Evolutionary conservation across 2,113 vertebrate genomes (phyloP), one percentile per base, ranked within the genome.

Genomic region (Mesitornis unicolor): DNA sequence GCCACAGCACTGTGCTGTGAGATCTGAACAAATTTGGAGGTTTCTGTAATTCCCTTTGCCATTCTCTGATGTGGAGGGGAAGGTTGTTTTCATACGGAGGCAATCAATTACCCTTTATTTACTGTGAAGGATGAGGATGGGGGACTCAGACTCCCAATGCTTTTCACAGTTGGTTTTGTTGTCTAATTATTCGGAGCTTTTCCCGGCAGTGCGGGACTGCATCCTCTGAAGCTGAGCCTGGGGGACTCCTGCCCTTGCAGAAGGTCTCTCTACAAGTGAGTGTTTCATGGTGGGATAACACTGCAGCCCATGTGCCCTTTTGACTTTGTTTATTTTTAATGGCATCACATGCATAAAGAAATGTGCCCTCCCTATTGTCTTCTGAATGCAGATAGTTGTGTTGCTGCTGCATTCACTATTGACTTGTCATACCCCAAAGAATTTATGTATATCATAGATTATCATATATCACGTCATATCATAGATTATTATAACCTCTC

Each of bases 31-130:
- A 91, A 82, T 81, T 16, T 3, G 16, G 87, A 94, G 29, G 31
- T 18, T 89, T 87, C 81, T 87, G 2, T 43, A 94, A 95, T 94
- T 91, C 90, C 84, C 85, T 63, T 64, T 36, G 28, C 75, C 48
- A 2, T 63, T 47, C 59, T 64, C 29, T 51, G 74, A 6, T 50
- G 75, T n/a, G 45, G 64, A 95, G 42, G 28, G 59, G 59, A 93
- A 93, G 31, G 68, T 53, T 96, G 85, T 88, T 94, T 96, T 60
- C 63, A 22, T 48, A 47, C 3, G 16, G 88, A 96, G 64, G 68
- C 73, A 59, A 90, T 93, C 79, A 35, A 83, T 96, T 93, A 88
- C 33, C 63, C 92, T 87, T 92, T 96, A 95, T 97, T 97, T 96
- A 88, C 95, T 93, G 56, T 86, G 90, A 95, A 95, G 76, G 76